Percentiles rank a stretch among this genome's conserved stretches.
Conservation (phyloP, 1,140 invertebrate genomes). For the Halyomorpha halys region DNA sequence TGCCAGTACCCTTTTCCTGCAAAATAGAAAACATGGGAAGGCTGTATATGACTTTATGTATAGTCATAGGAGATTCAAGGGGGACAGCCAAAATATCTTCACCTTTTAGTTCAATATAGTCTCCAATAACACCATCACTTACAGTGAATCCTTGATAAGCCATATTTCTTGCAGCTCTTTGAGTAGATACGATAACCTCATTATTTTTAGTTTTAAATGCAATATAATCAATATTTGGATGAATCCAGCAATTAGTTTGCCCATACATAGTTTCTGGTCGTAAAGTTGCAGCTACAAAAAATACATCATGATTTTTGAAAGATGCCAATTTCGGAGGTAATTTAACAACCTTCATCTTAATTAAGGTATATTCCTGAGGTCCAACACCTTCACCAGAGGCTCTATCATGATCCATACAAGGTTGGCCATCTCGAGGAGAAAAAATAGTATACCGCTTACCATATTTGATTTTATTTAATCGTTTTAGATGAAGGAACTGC, state of each 20-base stretch:
- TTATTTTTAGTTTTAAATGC: slow-evolving; percentile 60
- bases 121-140: slow-evolving; percentile 64
- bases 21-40: slow-evolving; percentile 98
- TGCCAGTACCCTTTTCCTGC: slow-evolving; percentile 93
- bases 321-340: slow-evolving; percentile 66
- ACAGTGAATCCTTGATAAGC: slow-evolving; percentile 85
- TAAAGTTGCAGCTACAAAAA: slow-evolving; percentile 91
- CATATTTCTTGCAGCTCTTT: slow-evolving; percentile 87
- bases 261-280: slow-evolving; percentile 99
- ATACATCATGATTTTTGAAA: slow-evolving; percentile 44
- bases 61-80: slow-evolving; percentile 73
- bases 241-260: slow-evolving; percentile 98
- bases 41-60: slow-evolving; percentile 75
- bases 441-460: slow-evolving; percentile 97
- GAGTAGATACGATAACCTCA: slow-evolving; percentile 83
- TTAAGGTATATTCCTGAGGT: slow-evolving; percentile 94
- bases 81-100: slow-evolving; percentile 67
- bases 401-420: slow-evolving; percentile 99
- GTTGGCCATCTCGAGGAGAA: slow-evolving; percentile 92
- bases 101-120: slow-evolving; percentile 61
- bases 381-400: slow-evolving; percentile 92
- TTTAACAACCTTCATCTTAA: slow-evolving; percentile 80
- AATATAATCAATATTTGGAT: slow-evolving; percentile 89
- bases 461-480: slow-evolving; percentile 64
- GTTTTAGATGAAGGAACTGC: slow-evolving; percentile 88